Conservation (phyloP, 2,888 invertebrate genomes). For the Griposia aprilina region DNA sequence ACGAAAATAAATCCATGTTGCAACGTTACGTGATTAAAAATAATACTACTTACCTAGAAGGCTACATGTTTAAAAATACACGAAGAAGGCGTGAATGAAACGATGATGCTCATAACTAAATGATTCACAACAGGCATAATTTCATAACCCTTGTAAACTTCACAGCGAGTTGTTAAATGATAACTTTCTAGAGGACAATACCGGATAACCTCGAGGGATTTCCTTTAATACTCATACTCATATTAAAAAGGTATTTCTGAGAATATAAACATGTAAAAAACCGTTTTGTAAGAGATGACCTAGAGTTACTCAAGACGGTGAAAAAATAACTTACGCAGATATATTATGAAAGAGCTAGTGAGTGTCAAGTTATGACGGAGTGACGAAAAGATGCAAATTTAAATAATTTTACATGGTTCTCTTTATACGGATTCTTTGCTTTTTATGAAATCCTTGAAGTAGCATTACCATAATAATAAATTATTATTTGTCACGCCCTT, state of each 20-base stretch:
- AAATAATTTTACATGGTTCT: neutral
- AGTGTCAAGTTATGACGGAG: neutral
- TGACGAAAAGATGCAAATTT: neutral
- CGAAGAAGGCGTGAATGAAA: conserved; percentile 22
- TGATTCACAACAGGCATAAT: conserved; percentile 43
- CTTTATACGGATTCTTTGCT: neutral
- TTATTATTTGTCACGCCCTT: too few relatives aligned
- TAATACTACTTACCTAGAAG: neutral
- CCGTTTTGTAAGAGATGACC: conserved; percentile 50
- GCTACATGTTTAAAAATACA: conserved; percentile 4
- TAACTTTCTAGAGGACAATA: conserved; percentile 50
- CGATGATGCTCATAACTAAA: conserved; percentile 14
- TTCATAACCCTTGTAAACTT: conserved; percentile 41
- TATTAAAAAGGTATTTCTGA: conserved; percentile 35
- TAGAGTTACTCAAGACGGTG: conserved; percentile 33
- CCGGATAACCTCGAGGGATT: conserved; percentile 42
- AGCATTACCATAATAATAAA: too few relatives aligned
- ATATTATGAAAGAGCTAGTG: conserved; percentile 36
- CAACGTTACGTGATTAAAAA: neutral
- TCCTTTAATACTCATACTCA: conserved; percentile 21
- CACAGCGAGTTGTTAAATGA: conserved; percentile 34
- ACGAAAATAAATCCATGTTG: neutral
- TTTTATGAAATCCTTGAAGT: neutral
- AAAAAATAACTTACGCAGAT: conserved; percentile 15
- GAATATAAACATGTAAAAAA: conserved; percentile 29